These are phyloP conservation scores for Sphenodon punctatus DNA, from an alignment of 2,797 vertebrate species.

Conservation along the genomic window DNA sequence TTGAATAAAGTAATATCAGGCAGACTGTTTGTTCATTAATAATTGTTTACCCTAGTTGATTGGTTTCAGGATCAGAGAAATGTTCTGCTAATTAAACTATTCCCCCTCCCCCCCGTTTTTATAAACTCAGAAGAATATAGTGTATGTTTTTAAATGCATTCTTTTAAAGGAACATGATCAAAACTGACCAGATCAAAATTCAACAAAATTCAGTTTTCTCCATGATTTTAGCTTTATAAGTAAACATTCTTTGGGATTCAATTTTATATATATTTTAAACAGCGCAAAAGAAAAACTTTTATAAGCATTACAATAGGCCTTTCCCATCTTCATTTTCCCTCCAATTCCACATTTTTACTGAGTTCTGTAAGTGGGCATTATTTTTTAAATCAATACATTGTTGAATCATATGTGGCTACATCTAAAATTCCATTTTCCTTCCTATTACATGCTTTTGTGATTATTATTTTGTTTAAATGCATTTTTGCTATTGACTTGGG, in stretches of 20 bases:
- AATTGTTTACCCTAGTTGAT: neutral
- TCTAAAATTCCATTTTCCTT: neutral
- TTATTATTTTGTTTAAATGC: neutral
- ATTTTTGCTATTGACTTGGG: no score
- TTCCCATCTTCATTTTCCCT: neutral
- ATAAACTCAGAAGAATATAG: no score
- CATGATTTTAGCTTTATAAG: no score
- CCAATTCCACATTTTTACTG: neutral
- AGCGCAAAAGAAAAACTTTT: neutral
- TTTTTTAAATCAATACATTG: neutral
- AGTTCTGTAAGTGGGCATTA: neutral
- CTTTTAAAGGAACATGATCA: no score
- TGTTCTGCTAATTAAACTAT: neutral
- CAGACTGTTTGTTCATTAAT: neutral
- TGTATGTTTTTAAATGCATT: neutral
- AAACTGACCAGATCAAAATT: neutral
- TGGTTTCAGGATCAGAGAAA: neutral
- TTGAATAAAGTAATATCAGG: neutral
- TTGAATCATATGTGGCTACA: neutral
- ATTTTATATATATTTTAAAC: neutral
- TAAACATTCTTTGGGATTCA: neutral
- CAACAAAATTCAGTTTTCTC: neutral
- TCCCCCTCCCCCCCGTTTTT: no score
- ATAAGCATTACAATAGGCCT: no score
- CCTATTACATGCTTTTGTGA: neutral